Evolutionary conservation across 2,888 invertebrate species (phyloP), one percentile per base, ranked within the genome.

Genomic region (Netelia inedita): DNA sequence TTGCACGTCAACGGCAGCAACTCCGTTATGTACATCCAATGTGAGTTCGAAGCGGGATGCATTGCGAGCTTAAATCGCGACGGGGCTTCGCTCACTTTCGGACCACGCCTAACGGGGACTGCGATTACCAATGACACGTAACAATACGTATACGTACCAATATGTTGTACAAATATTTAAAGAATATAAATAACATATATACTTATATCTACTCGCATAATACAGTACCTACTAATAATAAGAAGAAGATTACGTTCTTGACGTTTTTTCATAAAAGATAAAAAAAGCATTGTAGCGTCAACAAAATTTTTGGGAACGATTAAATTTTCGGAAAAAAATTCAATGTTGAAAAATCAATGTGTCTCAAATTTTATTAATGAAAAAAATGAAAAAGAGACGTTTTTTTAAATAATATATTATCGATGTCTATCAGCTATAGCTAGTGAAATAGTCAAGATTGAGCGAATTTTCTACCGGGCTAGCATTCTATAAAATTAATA

Each of bases 1-100:
- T 90, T 82, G 87, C 86, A 8, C 43, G 53, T 43, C 78, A 82
- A 53, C 55, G 19, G 28, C 79, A 79, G 82, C 53, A 61, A 75
- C 69, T 63, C 14, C 11, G 19, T 63, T 19, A 19, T 69, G 46
- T 35, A 46, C 19, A 9, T 2, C 41, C 71, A 10, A 14, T 69
- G 63, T 28, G 43, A 57, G 53, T 61, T 46, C 28, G 5, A 53
- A 10, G 61, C 43, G 68, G 10, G 69, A 68, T 61, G 76, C 68
- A 50, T 53, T 21, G 57, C 6, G 76, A 74, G 83, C 53, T 81
- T 68, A 65, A 83, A 81, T 79, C 78, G 71, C 63, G 59, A 74
- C 71, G 66, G 78, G 59, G 59, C 50, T 81, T 73, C 66, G 78
- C 74, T 80, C 71, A 66, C 74, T 82, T 82, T 79, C 57, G 68